A percentile compares a stretch with the other conserved stretches of the same genome.
Conservation (phyloP, 1,140 invertebrate species). For the Brachionus calyciflorus region DNA sequence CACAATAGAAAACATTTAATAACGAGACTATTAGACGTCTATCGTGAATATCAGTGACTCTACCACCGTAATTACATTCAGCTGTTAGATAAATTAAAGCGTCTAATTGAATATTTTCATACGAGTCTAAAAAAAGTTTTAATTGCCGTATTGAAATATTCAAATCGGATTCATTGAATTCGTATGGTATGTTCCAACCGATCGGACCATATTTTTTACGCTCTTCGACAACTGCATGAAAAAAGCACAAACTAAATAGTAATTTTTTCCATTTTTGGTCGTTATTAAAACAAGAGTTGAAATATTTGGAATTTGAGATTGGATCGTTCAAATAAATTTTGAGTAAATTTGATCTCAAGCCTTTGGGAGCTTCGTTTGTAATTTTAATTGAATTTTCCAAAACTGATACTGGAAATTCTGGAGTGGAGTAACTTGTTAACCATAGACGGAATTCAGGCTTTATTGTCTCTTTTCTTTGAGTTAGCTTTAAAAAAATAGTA, state of each 20-base stretch:
- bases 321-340: conserved; percentile 58
- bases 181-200: conserved; percentile 61
- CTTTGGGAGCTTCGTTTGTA: conserved; percentile 92
- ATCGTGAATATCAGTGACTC: conserved; percentile 60
- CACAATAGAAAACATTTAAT: background rate
- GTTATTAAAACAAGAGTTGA: background rate
- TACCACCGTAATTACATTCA: conserved; percentile 61
- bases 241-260: conserved; percentile 60
- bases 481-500: background rate
- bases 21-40: conserved; percentile 51
- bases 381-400: conserved; percentile 90
- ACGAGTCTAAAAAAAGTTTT: background rate
- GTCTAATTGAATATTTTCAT: conserved; percentile 49
- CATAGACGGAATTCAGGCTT: conserved; percentile 40
- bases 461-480: background rate
- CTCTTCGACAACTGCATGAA: conserved; percentile 60
- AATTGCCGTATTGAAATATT: conserved; percentile 24
- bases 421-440: conserved; percentile 23
- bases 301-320: conserved; percentile 5
- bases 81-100: conserved; percentile 59
- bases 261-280: conserved; percentile 50
- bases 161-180: conserved; percentile 61
- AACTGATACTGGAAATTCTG: conserved; percentile 11
- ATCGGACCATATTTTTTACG: conserved; percentile 59
- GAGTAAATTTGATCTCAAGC: conserved; percentile 71